Base-by-base conservation (phyloP, 2,113 vertebrate genomes). In the Rhynchopsitta pachyrhyncha region DNA sequence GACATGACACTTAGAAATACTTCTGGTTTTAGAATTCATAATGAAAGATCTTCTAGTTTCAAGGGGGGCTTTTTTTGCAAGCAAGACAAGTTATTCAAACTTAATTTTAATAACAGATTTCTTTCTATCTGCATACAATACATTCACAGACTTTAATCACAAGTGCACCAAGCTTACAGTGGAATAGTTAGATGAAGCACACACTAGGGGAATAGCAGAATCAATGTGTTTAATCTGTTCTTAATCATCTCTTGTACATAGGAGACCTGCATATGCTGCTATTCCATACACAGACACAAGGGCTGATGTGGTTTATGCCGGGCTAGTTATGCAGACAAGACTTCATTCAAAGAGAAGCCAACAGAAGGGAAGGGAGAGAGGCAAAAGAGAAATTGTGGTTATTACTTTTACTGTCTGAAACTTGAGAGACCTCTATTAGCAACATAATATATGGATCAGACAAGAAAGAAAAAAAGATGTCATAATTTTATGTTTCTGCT, bases 341-440 rank as follows among this genome's bases (percentile, higher is more conserved):
- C 35, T 87, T 68, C 88, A 44, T 60, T 86, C 77, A 92, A 22
- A 90, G 31, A 62, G 9, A 64, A 88, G 24, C 37, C 59, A 73
- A 53, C 42, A 88, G 60, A 66, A 90, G 11, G 22, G 39, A 94
- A 86, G 17, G 8, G 19, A 19, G 9, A 84, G 42, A 91, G 18
- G 74, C n/a, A 92, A 92, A 85, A 85, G 62, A 64, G 84, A 60
- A 92, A 92, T 49, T 18, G 55, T 44, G 7, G 27, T 71, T 82
- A 88, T 85, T 88, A 85, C 77, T 80, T 87, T 93, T 60, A 49
- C 69, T 55, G 53, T 90, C 86, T 92, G 76, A 63, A 93, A 93
- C 80, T 71, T 39, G 39, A 90, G 57, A 71, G 39, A 47, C 66
- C 68, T 82, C 69, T 91, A 86, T 84, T 88, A 86, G 35, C 29